Evolutionary conservation across 92 coral and sea anemone genomes (phyloP).

Genomic region (Meandrina meandrites): DNA sequence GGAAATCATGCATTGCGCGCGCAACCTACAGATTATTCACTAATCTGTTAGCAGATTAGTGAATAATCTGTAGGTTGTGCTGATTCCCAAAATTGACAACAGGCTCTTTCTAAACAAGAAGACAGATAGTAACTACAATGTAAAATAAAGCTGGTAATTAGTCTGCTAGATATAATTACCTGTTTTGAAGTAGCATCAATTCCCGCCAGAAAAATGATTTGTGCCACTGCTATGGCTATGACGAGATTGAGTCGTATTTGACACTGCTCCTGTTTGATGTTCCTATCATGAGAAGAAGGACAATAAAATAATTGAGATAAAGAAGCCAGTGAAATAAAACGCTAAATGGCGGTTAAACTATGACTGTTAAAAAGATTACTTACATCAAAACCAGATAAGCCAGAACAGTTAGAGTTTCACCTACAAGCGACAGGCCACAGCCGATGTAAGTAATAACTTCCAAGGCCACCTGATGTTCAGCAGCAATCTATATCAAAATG

Average conservation of each 20-base stretch:
- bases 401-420: conserved; percentile 57
- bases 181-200: conserved; percentile 55
- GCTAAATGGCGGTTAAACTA: not conserved
- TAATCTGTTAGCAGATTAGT: no score
- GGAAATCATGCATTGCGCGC: no score
- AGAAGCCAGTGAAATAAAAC: not conserved
- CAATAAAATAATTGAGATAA: not conserved
- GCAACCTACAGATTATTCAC: no score
- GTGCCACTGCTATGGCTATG: conserved; percentile 68
- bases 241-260: conserved; percentile 72
- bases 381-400: conserved; percentile 62
- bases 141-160: no score
- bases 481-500: conserved; percentile 10
- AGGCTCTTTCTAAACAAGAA: no score
- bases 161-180: conserved; percentile 17
- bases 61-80: no score
- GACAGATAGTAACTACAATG: no score
- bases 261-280: conserved; percentile 56
- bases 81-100: no score
- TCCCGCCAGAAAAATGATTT: conserved; percentile 64
- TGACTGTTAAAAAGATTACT: conserved; percentile 8
- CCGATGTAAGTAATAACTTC: conserved; percentile 64
- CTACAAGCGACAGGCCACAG: conserved; percentile 60
- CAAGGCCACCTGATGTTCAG: conserved; percentile 43
- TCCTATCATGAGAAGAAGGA: conserved; percentile 28